Conservation (phyloP, 2,888 invertebrate genomes). For the Phasia obesa region DNA sequence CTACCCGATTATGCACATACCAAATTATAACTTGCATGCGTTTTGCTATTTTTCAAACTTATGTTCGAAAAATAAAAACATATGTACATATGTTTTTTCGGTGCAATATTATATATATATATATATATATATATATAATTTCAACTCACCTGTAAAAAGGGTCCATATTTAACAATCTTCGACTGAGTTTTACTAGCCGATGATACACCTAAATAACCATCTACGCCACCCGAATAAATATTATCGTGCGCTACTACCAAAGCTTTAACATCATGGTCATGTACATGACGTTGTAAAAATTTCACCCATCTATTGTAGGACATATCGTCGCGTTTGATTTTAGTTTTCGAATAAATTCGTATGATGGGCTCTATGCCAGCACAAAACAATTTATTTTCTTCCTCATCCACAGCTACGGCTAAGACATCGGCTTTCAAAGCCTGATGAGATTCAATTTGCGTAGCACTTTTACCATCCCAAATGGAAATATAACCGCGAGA, state of each 20-base stretch:
- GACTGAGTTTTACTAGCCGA: conserved; percentile 85
- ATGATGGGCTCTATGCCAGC: conserved; percentile 93
- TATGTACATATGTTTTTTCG: too few species aligned
- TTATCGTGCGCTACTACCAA: conserved; percentile 83
- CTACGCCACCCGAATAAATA: conserved; percentile 91
- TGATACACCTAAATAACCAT: conserved; percentile 90
- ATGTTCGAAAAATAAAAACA: too few species aligned
- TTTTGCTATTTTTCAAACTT: too few species aligned
- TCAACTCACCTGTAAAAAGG: conserved; percentile 84
- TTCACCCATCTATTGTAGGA: conserved; percentile 89
- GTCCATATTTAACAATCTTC: conserved; percentile 86
- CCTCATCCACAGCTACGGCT: conserved; percentile 87
- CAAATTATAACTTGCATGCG: too few species aligned
- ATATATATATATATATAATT: too few species aligned
- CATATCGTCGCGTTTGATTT: conserved; percentile 83
- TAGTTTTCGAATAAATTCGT: conserved; percentile 88
- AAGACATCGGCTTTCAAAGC: conserved; percentile 93
- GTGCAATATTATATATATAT: too few species aligned
- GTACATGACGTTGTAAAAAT: conserved; percentile 89
- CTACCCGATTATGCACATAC: too few species aligned
- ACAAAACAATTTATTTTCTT: conserved; percentile 88
- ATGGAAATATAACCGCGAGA: conserved; percentile 92
- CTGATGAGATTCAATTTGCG: conserved; percentile 89
- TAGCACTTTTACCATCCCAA: conserved; percentile 93
- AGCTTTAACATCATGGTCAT: conserved; percentile 93